phyloP scores from a whole-genome alignment of 2,113 vertebrate species.

The Pachycephala philippinensis region DNA sequence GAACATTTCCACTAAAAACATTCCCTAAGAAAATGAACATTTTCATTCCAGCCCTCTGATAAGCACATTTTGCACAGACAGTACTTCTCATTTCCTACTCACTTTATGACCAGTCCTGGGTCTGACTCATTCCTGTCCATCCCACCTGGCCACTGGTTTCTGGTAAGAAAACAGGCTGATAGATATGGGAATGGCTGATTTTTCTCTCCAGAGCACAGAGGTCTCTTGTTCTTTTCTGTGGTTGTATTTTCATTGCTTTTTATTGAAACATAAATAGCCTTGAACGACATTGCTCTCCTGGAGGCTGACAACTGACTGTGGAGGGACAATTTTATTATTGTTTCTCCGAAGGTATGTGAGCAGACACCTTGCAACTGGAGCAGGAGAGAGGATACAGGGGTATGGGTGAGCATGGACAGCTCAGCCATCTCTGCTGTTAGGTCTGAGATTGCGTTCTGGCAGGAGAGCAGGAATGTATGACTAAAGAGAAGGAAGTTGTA shows the following conservation, averaged over 20 bases:
- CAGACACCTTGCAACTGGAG: not conserved
- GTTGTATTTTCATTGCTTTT: not conserved
- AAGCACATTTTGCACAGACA: slow-evolving; percentile 43
- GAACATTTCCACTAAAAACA: slow-evolving; percentile 32
- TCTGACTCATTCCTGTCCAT: not conserved
- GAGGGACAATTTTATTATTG: not conserved
- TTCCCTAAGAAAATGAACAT: slow-evolving; percentile 2
- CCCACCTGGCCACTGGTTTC: not conserved
- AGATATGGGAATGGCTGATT: not conserved
- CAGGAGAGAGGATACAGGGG: not conserved
- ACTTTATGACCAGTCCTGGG: not conserved
- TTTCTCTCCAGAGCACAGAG: not conserved
- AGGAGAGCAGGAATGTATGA: not conserved
- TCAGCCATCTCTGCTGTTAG: not conserved
- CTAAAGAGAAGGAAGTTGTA: not conserved
- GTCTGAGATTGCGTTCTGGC: not conserved
- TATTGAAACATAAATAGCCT: not conserved
- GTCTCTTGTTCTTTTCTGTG: not conserved
- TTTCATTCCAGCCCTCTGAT: slow-evolving; percentile 9
- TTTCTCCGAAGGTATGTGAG: not conserved
- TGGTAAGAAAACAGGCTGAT: not conserved
- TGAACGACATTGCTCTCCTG: not conserved
- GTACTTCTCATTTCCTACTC: slow-evolving; percentile 27
- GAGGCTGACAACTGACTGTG: not conserved
- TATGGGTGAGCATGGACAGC: not conserved